Evolutionary conservation across 2,797 vertebrate species (phyloP), one percentile per base, ranked within the genome.

Genomic region (Threskiornis aethiopicus): DNA sequence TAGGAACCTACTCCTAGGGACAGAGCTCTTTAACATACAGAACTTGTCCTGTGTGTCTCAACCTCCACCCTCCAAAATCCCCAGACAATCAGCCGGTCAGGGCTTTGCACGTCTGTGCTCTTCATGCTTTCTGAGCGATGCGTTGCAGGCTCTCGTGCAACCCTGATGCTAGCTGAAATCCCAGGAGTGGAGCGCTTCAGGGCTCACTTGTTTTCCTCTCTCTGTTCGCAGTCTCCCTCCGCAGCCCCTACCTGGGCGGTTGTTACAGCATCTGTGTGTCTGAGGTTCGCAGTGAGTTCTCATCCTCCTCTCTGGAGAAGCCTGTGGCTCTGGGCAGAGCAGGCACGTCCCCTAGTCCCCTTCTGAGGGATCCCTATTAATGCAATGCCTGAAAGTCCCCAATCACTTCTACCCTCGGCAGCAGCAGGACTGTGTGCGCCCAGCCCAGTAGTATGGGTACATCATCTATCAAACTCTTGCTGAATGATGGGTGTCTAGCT

Each of bases 401-500:
- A 4, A 5, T n/a, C 17, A 1, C 29, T 2, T 6, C 31, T 9
- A 2, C 29, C 19, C 17, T 5, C 7, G 20, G 67, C 62, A 35
- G 29, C 76, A 33, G 87, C 20, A 51, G 47, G 76, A 10, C 55
- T 33, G 21, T 19, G 24, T 20, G 21, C 18, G 3, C 10, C 37
- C 21, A 71, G 76, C 52, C n/a, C 11, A 1, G 49, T 22, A 3
- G 24, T 5, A 4, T 3, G 33, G 37, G 7, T 15, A 1, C 47
- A 24, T 29, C 20, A 1, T 13, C 61, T 16, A 1, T 8, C 18
- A n/a, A 57, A 12, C 61, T 26, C 62, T 4, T 18, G 83, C 65
- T 57, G 25, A 0, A 1, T 4, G 52, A 6, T 13, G 41, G 61
- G 6, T 15, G 21, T 13, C 25, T 12, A 20, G 0, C 29, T 47